Evolutionary conservation across 1,140 invertebrate species (phyloP), one percentile per base, ranked within the genome.

Genomic region (Drosophila saltans): DNA sequence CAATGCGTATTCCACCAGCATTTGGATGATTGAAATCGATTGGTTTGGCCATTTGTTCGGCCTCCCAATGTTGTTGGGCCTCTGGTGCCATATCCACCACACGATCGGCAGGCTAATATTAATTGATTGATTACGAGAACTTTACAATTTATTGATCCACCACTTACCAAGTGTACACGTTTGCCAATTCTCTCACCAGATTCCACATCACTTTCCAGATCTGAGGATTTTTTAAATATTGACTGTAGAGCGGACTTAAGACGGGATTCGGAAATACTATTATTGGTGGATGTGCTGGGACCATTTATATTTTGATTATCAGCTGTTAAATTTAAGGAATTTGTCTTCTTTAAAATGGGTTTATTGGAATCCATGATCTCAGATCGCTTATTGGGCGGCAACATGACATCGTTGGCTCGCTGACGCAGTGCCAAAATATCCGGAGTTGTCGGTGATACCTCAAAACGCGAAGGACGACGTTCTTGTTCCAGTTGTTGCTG

Each of bases 41-140:
- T 26, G 95, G 94, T 60, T 95, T 94, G 1, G 94, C 93, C 95
- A 99, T 96, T 93, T 98, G 97, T 66, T 96, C 95, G 76, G 97
- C 95, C 92, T 99, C 98, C 98, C 98, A 99, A 60, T 94, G 94
- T 78, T 96, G 95, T 85, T 98, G 97, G 78, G 98, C 97, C 83
- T 98, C 97, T 0, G 96, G 94, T 0, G 97, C 98, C 97, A 98
- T 98, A 91, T 98, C 97, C 66, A 98, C 97, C 0, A 98, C 97
- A 63, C 97, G 93, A 91, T 98, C 97, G 24, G 95, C 94, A 0
- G 97, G 97, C 97, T 98, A 69, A 11, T 28, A 30, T 7, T 57
- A 1, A 16, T 4, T 48, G 45, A 30, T 30, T 30, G 1, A 57
- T 56, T 28, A 30, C 8, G 4, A 5, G 4, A 28, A n/a, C 24